phyloP scores from a whole-genome alignment of 2,797 vertebrate species.

The Pempheris klunzingeri region DNA sequence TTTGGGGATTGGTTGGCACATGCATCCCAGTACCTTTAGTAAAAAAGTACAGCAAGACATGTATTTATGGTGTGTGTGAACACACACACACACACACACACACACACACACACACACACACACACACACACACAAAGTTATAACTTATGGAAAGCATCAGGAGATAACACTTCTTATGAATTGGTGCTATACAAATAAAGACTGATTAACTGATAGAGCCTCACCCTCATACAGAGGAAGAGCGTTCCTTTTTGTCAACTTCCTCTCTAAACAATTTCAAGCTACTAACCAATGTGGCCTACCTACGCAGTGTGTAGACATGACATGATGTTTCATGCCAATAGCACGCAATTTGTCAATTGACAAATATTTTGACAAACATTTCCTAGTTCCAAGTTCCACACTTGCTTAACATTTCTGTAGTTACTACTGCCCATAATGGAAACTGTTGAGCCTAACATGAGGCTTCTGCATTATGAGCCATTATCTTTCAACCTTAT shows the following conservation, averaged over 20 bases:
- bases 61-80: no score
- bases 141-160: no score
- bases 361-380: neutral
- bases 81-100: no score
- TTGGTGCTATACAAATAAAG: no score
- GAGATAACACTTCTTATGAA: no score
- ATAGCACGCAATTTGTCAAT: neutral
- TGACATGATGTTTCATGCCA: conserved; percentile 3
- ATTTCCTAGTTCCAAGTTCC: neutral
- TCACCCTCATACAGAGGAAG: conserved; percentile 11
- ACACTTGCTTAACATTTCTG: neutral
- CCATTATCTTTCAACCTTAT: neutral
- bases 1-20: no score
- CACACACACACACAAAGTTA: no score
- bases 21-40: no score
- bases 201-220: no score
- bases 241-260: conserved; percentile 3
- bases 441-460: neutral
- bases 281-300: conserved; percentile 20
- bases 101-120: no score
- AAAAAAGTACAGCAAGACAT: no score
- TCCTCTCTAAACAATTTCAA: conserved; percentile 22
- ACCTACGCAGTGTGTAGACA: conserved; percentile 9
- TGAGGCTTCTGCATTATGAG: neutral
- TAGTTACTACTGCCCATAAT: neutral